Evolutionary conservation across 2,113 vertebrate genomes (phyloP), one percentile per base, ranked within the genome.

Genomic region (Motacilla tschutschensis): DNA sequence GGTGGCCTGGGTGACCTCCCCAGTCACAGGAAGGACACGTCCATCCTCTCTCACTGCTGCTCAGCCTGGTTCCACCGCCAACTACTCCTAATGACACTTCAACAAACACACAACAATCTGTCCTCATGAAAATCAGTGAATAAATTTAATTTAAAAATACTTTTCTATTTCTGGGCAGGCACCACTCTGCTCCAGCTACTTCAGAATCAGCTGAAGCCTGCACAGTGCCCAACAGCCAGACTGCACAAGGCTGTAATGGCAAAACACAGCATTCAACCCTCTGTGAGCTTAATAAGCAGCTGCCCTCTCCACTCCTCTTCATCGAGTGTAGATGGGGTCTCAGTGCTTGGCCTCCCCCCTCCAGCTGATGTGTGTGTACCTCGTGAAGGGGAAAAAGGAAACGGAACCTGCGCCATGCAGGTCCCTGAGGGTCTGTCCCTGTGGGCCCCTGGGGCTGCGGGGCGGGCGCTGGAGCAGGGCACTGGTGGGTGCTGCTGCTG

Each of bases 71-170:
- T 90, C 70, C 66, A 19, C 64, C 8, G 4, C 87, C 48, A 14
- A 71, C 87, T 79, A 18, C 85, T 90, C 72, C 53, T 90, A 89
- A 70, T 66, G 65, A 51, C 60, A 67, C 64, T 33, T 66, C 82
- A 84, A 88, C 82, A 90, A 90, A 82, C 59, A 67, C 60, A 55
- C 48, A 93, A 88, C 89, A 85, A 86, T 75, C 87, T 88, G 79
- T 79, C 72, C 79, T 65, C 58, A 29, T 9, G 40, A 83, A 84
- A 76, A 89, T 40, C 72, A 26, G 60, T 87, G 87, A 82, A 90
- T 76, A 90, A 65, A 90, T 90, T 90, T 77, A 26, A 63, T 80
- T 93, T 92, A 41, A 85, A 90, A 93, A 92, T 87, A 92, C 64
- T 73, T 79, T 70, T 91, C 89, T 90, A 69, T 94, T 93, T 93